Evolutionary conservation across 2,797 vertebrate genomes (phyloP), one percentile per base, ranked within the genome.

Genomic region (Malacoraja senta): DNA sequence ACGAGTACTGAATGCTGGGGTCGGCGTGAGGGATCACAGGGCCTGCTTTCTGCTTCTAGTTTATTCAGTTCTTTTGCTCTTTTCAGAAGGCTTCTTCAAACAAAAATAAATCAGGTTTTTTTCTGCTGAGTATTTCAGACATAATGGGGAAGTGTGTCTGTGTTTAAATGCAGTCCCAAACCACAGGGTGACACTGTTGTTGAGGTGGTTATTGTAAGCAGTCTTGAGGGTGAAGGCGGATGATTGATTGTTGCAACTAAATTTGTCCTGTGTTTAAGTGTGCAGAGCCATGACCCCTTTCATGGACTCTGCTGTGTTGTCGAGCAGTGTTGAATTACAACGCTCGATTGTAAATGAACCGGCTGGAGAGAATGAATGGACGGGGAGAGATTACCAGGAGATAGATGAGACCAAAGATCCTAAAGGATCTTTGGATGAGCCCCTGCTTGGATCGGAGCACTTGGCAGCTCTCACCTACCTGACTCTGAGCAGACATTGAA

Each of bases 331-430:
- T 92, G 71, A 74, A 58, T 92, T 92, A 76, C 71, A 76, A 58
- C 71, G 44, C 24, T 53, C 15, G 19, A 76, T 76, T 92, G 90
- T 92, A 92, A 92, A 15, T 74, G 24, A 92, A n/a, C 35, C 74
- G 19, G 15, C 38, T 92, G 63, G 68, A 53, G 90, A 92, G 38
- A 53, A 53, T 74, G 90, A 92, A 92, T 92, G 71, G 90, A 92
- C 8, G 71, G 38, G 76, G 53, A 58, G 90, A 92, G 90, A 58
- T 92, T 92, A 92, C 71, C 76, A 92, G 74, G 74, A 53, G 71
- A 76, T 74, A 65, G 38, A 92, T 92, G 71, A n/a, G 24, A 76
- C 71, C 29, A n/a, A n/a, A n/a, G n/a, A n/a, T n/a, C n/a, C n/a
- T n/a, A n/a, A n/a, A n/a, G n/a, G n/a, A n/a, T n/a, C n/a, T n/a